A percentile compares a stretch with the other conserved stretches of the same genome.
Evolutionary conservation across 37 sponge, comb jelly and placozoan species (phyloP).

Genomic region (Mnemiopsis leidyi): DNA sequence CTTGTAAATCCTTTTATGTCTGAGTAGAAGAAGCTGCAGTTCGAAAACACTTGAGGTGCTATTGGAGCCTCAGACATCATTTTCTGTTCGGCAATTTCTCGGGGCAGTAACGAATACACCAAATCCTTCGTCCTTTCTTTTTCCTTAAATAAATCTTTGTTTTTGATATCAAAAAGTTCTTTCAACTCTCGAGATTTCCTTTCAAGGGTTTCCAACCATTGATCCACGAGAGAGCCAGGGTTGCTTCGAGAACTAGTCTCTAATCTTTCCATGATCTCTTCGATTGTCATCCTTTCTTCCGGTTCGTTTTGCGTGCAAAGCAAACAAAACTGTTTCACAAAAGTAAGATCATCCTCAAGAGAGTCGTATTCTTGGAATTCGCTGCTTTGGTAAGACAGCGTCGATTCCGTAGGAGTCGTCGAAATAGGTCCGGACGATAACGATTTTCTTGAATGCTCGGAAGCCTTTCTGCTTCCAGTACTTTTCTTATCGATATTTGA

Average conservation of each 20-base stretch:
- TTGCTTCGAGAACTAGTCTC: not conserved
- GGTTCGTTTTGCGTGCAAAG: not conserved
- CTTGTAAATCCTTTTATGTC: constrained; percentile 63
- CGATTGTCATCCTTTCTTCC: constrained; percentile 25
- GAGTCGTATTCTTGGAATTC: not conserved
- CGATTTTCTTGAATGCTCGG: not conserved
- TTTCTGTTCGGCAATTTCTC: constrained; percentile 57
- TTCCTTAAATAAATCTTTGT: constrained; percentile 40
- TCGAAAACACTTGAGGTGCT: constrained; percentile 24
- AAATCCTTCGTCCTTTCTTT: constrained; percentile 46
- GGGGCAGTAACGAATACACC: constrained; percentile 24
- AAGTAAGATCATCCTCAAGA: not conserved
- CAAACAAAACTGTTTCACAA: constrained; percentile 22
- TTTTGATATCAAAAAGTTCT: not conserved
- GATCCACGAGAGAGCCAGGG: constrained; percentile 20
- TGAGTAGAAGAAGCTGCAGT: constrained; percentile 66
- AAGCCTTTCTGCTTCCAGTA: not conserved
- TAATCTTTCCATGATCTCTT: not conserved
- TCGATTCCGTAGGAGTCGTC: not conserved
- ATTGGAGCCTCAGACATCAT: not conserved
- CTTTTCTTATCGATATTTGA: not conserved
- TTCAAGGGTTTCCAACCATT: constrained; percentile 48
- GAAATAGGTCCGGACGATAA: not conserved
- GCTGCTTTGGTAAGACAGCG: not conserved
- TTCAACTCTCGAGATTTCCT: constrained; percentile 37